Conservation (phyloP, 2,797 vertebrate species). For the Pipistrellus pipistrellus region DNA sequence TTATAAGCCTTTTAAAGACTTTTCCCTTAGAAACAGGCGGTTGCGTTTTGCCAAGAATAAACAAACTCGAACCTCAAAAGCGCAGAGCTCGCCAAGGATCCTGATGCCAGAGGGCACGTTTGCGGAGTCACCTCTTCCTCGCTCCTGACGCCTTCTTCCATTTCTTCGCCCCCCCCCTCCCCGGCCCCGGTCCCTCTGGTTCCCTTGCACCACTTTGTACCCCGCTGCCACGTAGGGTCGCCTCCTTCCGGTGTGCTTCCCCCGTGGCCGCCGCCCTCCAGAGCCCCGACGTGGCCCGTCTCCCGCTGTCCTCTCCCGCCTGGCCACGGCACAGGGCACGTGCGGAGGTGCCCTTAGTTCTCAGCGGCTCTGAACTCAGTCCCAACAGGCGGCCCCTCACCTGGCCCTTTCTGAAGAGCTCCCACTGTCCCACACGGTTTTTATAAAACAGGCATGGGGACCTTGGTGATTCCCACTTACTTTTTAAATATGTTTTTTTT, state of each 20-base stretch:
- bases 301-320: rapidly evolving
- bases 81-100: constrained; percentile 67
- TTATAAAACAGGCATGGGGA: too few relatives aligned
- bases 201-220: not conserved
- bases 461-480: not conserved
- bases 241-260: not conserved
- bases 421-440: not conserved
- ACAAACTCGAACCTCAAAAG: constrained; percentile 85
- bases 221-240: not conserved
- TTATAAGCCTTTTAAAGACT: constrained; percentile 87
- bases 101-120: constrained; percentile 67
- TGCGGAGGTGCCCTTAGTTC: not conserved
- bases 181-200: not conserved
- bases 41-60: constrained; percentile 86
- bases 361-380: not conserved
- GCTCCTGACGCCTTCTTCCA: constrained; percentile 66
- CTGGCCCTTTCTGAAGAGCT: not conserved
- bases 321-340: not conserved
- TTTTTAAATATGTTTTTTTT: too few relatives aligned
- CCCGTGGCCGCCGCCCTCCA: not conserved
- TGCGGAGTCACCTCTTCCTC: constrained; percentile 58
- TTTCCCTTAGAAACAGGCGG: constrained; percentile 85
- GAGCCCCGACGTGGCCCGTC: rapidly evolving
- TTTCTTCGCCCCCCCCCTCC: not conserved
- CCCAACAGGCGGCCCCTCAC: not conserved